Evolutionary conservation across 2,113 vertebrate genomes (phyloP).

Genomic region (Corythornis madagascariensis): DNA sequence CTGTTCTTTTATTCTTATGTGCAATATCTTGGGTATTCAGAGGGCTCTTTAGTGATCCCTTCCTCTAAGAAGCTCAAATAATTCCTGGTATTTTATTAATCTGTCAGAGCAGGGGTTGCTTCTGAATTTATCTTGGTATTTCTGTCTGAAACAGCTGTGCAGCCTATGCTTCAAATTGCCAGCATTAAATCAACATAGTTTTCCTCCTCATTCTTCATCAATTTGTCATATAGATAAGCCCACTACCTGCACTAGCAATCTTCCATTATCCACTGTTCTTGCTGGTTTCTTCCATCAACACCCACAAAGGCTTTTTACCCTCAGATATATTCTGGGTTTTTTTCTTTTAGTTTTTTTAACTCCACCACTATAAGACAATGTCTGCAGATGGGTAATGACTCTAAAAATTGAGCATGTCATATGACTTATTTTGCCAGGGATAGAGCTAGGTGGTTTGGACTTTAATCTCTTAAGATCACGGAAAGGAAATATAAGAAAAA

Average conservation of each 20-base stretch:
- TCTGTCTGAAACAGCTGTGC: slow-evolving; percentile 72
- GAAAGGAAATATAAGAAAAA: slow-evolving; percentile 19
- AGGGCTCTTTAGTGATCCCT: slow-evolving; percentile 62
- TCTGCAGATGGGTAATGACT: slow-evolving; percentile 57
- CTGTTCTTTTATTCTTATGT: slow-evolving; percentile 29
- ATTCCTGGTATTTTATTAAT: slow-evolving; percentile 72
- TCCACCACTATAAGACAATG: not conserved
- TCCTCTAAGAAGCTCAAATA: slow-evolving; percentile 65
- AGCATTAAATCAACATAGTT: slow-evolving; percentile 72
- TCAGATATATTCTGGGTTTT: slow-evolving; percentile 7
- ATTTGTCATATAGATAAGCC: slow-evolving; percentile 73
- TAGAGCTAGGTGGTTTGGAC: not conserved
- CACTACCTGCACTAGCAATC: slow-evolving; percentile 60
- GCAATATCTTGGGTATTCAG: slow-evolving; percentile 60
- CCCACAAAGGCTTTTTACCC: slow-evolving; percentile 59
- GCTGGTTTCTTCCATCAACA: slow-evolving; percentile 66
- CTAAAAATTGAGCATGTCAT: slow-evolving; percentile 30
- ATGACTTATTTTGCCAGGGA: slow-evolving; percentile 34
- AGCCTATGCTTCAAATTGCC: slow-evolving; percentile 70
- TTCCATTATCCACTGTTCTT: slow-evolving; percentile 69
- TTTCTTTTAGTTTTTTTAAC: slow-evolving; percentile 46
- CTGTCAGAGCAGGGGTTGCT: slow-evolving; percentile 67
- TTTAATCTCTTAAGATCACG: not conserved
- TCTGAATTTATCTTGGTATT: slow-evolving; percentile 74
- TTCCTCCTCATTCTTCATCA: slow-evolving; percentile 70